Evolutionary conservation across 2,888 invertebrate species (phyloP), one percentile per base, ranked within the genome.

Genomic region (Eupithecia centaureata): DNA sequence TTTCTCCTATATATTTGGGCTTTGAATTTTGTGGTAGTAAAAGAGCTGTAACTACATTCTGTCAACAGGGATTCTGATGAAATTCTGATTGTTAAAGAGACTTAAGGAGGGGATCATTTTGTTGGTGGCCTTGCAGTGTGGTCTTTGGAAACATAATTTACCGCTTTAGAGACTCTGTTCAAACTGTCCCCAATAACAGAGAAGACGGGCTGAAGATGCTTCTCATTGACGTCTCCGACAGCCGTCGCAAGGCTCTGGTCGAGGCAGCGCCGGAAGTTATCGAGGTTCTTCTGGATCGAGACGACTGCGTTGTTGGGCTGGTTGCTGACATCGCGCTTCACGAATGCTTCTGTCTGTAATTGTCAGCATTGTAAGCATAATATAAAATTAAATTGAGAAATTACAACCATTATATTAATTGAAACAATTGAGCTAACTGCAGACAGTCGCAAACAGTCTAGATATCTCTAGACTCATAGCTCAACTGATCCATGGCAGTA

Each of bases 121-220:
- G 10, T 18, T 0, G 2, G 18, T 10, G 0, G 47, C 8, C 18
- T 22, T 47, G 47, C 47, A 18, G 1, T 22, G 22, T 51, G 51
- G 47, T 12, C 22, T 25, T 0, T 51, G 25, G 3, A 52, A 30
- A 54, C n/a, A 52, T 28, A 28, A 54, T 1, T 22, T 77, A 90
- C 90, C 77, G 84, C 88, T 81, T 85, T 90, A n/a, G 88, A 84
- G 27, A 91, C 80, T 68, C 85, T 84, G 52, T 85, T 84, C 3
- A 91, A 71, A 32, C 88, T 83, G 57, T 91, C 91, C 2, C 90
- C 89, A 28, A 91, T 72, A 13, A 84, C 76, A 61, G 58, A 78
- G 22, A 92, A 83, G 0, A 89, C 71, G 0, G 92, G 92, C 63
- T 89, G 85, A 25, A 92, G 68, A 67, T 88, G 88, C 27, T 90